Conservation (phyloP, 1,140 invertebrate species). For the Eurosta solidaginis region DNA sequence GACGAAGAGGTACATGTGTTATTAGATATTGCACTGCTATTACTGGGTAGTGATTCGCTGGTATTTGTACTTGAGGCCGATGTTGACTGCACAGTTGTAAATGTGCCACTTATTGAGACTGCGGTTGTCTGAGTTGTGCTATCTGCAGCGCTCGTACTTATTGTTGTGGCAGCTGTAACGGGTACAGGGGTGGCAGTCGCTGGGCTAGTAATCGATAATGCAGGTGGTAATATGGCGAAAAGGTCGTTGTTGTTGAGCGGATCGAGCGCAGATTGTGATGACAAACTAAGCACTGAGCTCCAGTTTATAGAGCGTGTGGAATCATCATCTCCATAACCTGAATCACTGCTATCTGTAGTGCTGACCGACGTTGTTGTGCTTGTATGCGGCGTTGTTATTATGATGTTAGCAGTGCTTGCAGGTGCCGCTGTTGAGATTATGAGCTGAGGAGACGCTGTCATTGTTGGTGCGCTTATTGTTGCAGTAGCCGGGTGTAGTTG, state of each 20-base stretch:
- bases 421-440: background rate
- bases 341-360: conserved; percentile 68
- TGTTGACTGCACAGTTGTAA: conserved; percentile 37
- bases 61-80: background rate
- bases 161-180: conserved; percentile 36
- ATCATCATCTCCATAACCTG: conserved; percentile 79
- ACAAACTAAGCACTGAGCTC: conserved; percentile 86
- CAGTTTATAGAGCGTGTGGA: conserved; percentile 80
- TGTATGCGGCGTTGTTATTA: conserved; percentile 44
- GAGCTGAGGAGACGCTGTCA: conserved; percentile 7
- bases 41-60: conserved; percentile 31
- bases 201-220: conserved; percentile 41
- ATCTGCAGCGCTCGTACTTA: conserved; percentile 22
- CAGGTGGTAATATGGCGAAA: conserved; percentile 61
- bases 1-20: conserved; percentile 39
- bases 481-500: conserved; percentile 36
- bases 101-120: conserved; percentile 52
- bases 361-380: conserved; percentile 46
- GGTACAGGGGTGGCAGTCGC: conserved; percentile 51
- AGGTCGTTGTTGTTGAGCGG: conserved; percentile 79
- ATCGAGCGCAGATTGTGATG: conserved; percentile 81
- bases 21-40: conserved; percentile 30
- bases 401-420: background rate
- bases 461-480: conserved; percentile 31
- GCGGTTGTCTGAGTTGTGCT: conserved; percentile 35